phyloP scores from a whole-genome alignment of 2,888 invertebrate species.

The Apodemia duryi region DNA sequence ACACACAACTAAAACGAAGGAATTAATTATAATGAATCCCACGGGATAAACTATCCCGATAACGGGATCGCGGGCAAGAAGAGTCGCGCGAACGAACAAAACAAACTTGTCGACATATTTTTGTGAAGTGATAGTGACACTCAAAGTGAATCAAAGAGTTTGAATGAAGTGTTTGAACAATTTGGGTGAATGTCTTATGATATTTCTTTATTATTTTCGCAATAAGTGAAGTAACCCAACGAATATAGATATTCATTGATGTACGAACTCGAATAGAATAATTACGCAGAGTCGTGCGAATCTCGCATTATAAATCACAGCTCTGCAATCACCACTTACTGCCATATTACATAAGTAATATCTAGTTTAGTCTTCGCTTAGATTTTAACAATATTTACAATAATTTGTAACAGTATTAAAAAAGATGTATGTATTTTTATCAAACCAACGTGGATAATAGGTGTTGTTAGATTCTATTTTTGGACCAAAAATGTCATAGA shows the following conservation, averaged over 20 bases:
- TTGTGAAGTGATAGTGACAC: conserved; percentile 16
- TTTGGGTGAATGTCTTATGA: conserved; percentile 37
- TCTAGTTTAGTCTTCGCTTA: conserved; percentile 66
- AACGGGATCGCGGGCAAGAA: background rate
- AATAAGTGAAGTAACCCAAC: conserved; percentile 60
- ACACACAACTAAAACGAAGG: background rate
- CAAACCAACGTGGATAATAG: conserved; percentile 51
- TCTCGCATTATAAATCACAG: conserved; percentile 53
- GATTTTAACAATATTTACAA: conserved; percentile 58
- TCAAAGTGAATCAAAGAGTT: conserved; percentile 18
- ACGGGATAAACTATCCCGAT: background rate
- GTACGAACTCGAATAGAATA: conserved; percentile 58
- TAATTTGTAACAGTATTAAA: conserved; percentile 73
- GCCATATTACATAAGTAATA: conserved; percentile 72
- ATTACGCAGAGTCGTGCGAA: conserved; percentile 53
- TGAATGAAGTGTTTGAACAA: conserved; percentile 26
- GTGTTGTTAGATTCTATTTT: conserved; percentile 53
- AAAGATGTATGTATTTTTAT: conserved; percentile 69
- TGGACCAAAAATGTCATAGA: conserved; percentile 76
- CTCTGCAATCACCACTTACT: conserved; percentile 62
- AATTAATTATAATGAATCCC: background rate
- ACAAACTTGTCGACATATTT: conserved; percentile 1
- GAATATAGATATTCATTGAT: conserved; percentile 61
- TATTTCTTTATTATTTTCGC: conserved; percentile 45
- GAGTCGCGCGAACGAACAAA: conserved; percentile 4